Evolutionary conservation across 2,113 vertebrate species (phyloP).

Genomic region (Elaphurus davidianus): DNA sequence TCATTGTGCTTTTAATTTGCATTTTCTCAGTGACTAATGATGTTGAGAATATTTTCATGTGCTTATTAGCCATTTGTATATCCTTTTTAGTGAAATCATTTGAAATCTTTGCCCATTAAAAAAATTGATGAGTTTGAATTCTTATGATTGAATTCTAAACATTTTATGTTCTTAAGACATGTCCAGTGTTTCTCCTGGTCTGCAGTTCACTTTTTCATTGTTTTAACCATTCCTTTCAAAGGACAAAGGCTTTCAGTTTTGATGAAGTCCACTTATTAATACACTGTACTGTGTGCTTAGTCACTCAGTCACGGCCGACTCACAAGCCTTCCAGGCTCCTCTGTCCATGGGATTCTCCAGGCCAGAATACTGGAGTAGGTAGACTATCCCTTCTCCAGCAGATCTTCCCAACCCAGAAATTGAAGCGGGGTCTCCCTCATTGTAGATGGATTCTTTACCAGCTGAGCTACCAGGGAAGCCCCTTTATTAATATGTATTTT

Average conservation of each 20-base stretch:
- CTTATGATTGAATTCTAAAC: conserved; percentile 16
- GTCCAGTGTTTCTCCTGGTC: background rate
- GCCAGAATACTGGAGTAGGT: background rate
- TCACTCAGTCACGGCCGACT: background rate
- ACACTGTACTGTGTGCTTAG: fast-evolving
- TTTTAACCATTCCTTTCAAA: background rate
- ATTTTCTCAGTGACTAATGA: conserved; percentile 56
- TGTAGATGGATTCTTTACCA: background rate
- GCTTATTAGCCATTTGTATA: conserved; percentile 33
- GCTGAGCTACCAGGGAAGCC: background rate
- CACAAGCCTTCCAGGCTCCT: background rate
- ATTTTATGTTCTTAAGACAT: background rate
- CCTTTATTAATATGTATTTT: background rate
- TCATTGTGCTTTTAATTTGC: conserved; percentile 49
- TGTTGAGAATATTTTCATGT: conserved; percentile 32
- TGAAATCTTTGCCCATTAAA: background rate
- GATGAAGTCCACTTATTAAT: background rate
- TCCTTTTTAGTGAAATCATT: background rate
- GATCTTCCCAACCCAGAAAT: background rate
- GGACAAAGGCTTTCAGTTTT: background rate
- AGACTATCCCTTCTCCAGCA: background rate
- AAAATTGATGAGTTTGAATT: background rate
- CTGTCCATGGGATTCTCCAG: background rate
- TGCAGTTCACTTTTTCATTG: background rate
- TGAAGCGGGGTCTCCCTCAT: fast-evolving